A percentile compares a stretch with the other conserved stretches of the same genome.
phyloP scores from a whole-genome alignment of 2,113 vertebrate genomes.

The Ammodytes dubius region DNA sequence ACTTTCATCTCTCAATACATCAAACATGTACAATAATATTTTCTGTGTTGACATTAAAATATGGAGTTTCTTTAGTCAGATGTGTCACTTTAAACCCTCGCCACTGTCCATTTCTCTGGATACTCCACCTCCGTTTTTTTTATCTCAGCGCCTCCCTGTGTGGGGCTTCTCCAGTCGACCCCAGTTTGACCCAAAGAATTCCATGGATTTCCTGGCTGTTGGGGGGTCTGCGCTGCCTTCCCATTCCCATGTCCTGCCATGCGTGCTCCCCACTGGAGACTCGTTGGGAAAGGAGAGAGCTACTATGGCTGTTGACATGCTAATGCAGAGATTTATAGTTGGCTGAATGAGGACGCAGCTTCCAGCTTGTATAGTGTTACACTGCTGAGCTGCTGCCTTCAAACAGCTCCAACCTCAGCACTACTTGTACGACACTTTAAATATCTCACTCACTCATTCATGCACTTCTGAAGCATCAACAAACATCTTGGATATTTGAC shows the following conservation, averaged over 20 bases:
- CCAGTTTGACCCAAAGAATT: conserved; percentile 69
- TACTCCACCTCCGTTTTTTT: conserved; percentile 49
- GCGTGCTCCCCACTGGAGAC: conserved; percentile 20
- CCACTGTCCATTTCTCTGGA: conserved; percentile 3
- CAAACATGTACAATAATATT: not conserved
- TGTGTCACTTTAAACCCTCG: not conserved
- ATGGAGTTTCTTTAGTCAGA: not conserved
- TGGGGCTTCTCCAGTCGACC: conserved; percentile 57
- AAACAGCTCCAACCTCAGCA: conserved; percentile 27
- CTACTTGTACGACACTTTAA: not conserved
- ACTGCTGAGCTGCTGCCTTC: conserved; percentile 23
- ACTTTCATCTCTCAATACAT: conserved; percentile 19
- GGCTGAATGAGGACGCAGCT: conserved; percentile 44
- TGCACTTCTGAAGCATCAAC: not conserved
- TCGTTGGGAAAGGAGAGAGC: conserved; percentile 46
- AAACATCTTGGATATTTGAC: conserved; percentile 7
- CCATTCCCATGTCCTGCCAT: conserved; percentile 38
- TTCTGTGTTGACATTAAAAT: not conserved
- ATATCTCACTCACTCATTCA: not conserved
- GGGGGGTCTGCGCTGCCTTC: conserved; percentile 52
- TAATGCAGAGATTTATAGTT: conserved; percentile 59
- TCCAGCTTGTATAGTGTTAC: conserved; percentile 49
- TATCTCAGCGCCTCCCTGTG: conserved; percentile 44
- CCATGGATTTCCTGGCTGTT: conserved; percentile 71
- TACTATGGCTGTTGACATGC: conserved; percentile 36